Conservation (phyloP, 2,113 vertebrate species). For the Mionectes macconnelli region DNA sequence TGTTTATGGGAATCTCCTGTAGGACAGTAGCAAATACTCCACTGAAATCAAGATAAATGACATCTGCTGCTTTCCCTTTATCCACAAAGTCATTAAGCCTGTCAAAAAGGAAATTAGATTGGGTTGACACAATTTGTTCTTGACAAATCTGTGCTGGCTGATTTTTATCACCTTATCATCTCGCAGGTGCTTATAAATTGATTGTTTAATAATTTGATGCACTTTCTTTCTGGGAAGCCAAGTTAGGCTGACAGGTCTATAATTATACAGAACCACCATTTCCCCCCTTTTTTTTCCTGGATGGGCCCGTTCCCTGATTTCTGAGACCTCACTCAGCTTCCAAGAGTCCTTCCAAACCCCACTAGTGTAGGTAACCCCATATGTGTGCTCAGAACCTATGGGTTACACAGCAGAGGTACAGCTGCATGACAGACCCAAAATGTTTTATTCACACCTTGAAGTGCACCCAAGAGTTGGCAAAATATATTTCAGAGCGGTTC, state of each 20-base stretch:
- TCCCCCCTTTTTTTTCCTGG: not conserved
- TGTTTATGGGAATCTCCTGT: not conserved
- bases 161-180: slow-evolving; percentile 68
- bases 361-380: not conserved
- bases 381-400: accelerated
- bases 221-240: slow-evolving; percentile 34
- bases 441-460: not conserved
- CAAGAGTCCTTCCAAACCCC: not conserved
- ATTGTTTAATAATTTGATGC: slow-evolving; percentile 65
- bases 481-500: not conserved
- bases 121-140: slow-evolving; percentile 66
- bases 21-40: slow-evolving; percentile 11
- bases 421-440: not conserved
- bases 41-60: slow-evolving; percentile 24
- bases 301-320: not conserved
- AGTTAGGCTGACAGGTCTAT: slow-evolving; percentile 46
- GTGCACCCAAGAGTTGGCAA: not conserved
- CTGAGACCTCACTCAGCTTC: not conserved
- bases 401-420: not conserved
- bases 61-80: slow-evolving; percentile 31
- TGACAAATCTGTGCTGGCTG: slow-evolving; percentile 62
- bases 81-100: slow-evolving; percentile 54
- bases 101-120: slow-evolving; percentile 66
- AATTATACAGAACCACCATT: not conserved
- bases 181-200: slow-evolving; percentile 63